These are phyloP conservation scores for Eunapius fragilis DNA, from an alignment of 37 sponge, comb jelly and placozoan genomes.

Conservation along the genomic window DNA sequence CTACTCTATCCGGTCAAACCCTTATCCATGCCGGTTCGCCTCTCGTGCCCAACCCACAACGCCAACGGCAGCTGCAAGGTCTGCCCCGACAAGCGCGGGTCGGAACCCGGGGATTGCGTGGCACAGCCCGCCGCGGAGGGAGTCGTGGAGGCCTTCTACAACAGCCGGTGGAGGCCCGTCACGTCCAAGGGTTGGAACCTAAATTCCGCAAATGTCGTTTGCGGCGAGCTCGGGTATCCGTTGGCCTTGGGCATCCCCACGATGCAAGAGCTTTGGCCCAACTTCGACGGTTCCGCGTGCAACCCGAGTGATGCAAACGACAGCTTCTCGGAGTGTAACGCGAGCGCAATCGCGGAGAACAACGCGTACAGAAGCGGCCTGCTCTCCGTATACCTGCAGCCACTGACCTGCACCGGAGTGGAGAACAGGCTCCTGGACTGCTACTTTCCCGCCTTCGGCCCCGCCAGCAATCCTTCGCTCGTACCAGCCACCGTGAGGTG, in stretches of 20 bases:
- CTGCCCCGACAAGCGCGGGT: conserved; percentile 15
- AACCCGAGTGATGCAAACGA: background rate
- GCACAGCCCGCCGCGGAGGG: conserved; percentile 40
- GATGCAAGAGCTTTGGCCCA: conserved; percentile 26
- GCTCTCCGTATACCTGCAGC: conserved; percentile 9
- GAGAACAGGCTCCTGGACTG: conserved; percentile 51
- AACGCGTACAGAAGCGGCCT: background rate
- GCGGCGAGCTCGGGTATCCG: conserved; percentile 80
- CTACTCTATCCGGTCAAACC: conserved; percentile 8
- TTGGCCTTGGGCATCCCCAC: conserved; percentile 24
- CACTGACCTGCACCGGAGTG: conserved; percentile 40
- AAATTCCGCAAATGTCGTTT: conserved; percentile 45
- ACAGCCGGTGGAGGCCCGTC: conserved; percentile 54
- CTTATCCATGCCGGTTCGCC: conserved; percentile 17
- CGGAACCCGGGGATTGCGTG: conserved; percentile 24
- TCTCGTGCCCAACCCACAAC: conserved; percentile 42
- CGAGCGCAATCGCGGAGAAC: background rate
- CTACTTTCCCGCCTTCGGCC: conserved; percentile 30
- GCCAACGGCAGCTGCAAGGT: conserved; percentile 24
- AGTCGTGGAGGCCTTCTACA: conserved; percentile 37
- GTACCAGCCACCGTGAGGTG: conserved; percentile 69
- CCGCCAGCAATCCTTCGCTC: background rate
- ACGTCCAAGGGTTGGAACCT: conserved; percentile 34
- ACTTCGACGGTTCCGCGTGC: conserved; percentile 13
- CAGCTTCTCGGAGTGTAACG: background rate